A percentile compares a stretch with the other conserved stretches of the same genome.
These are phyloP conservation scores for Phalera bucephala DNA, from an alignment of 2,888 invertebrate species.

Conservation along the genomic window DNA sequence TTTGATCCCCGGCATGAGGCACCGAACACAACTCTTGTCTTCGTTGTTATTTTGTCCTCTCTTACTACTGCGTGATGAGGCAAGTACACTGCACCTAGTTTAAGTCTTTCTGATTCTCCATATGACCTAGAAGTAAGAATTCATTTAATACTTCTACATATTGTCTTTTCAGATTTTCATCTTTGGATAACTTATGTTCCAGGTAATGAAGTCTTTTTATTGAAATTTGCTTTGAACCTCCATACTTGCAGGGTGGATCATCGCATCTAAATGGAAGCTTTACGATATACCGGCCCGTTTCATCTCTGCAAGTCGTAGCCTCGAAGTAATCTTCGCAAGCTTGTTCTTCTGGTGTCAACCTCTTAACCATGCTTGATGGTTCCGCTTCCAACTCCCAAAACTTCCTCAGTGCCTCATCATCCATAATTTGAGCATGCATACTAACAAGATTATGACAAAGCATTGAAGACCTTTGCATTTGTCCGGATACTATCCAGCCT, in stretches of 20 bases:
- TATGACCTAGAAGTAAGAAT: slow-evolving; percentile 21
- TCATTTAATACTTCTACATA: slow-evolving; percentile 23
- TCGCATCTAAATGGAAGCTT: slow-evolving; percentile 5
- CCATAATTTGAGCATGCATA: slow-evolving; percentile 6
- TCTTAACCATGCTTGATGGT: slow-evolving; percentile 2
- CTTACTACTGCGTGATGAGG: slow-evolving; percentile 37
- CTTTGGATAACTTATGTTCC: slow-evolving; percentile 13
- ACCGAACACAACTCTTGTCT: slow-evolving; percentile 5
- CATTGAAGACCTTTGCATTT: background rate
- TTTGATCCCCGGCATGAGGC: slow-evolving; percentile 1
- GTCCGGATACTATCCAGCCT: slow-evolving; percentile 26
- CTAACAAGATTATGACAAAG: background rate
- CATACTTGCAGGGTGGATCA: slow-evolving; percentile 4
- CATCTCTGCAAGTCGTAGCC: slow-evolving; percentile 4
- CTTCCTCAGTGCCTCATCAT: slow-evolving; percentile 10
- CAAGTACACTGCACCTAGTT: slow-evolving; percentile 16
- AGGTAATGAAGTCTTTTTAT: slow-evolving; percentile 13
- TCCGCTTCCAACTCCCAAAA: slow-evolving; percentile 24
- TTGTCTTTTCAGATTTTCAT: slow-evolving; percentile 14
- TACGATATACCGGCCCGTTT: slow-evolving; percentile 6
- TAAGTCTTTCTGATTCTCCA: slow-evolving; percentile 5
- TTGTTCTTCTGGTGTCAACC: slow-evolving; percentile 11
- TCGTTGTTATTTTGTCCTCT: slow-evolving; percentile 10
- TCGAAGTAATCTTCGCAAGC: slow-evolving; percentile 12
- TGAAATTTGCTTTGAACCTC: slow-evolving; percentile 3